A percentile compares a stretch with the other conserved stretches of the same genome.
Evolutionary conservation across 2,888 invertebrate genomes (phyloP).

Genomic region (Rambutsinella grinnellia): DNA sequence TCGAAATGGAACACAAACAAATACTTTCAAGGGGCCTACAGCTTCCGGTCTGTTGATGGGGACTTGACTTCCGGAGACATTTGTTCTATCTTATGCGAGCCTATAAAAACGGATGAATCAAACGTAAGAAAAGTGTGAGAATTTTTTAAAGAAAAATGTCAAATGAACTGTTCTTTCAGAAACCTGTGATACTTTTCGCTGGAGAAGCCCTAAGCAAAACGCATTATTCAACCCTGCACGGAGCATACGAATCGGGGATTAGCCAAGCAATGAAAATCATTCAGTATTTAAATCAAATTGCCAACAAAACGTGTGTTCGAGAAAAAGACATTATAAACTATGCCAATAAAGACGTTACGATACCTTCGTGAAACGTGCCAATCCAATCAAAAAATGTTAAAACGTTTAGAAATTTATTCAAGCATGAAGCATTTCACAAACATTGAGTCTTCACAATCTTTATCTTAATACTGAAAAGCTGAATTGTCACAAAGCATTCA

Average conservation of each 20-base stretch:
- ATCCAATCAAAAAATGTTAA: too few relatives aligned
- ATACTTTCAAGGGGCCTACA: slow-evolving; percentile 75
- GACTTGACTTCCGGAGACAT: slow-evolving; percentile 69
- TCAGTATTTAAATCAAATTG: slow-evolving; percentile 61
- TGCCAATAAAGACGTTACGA: too few relatives aligned
- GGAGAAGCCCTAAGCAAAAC: slow-evolving; percentile 76
- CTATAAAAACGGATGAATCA: slow-evolving; percentile 68
- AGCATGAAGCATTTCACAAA: too few relatives aligned
- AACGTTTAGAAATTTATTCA: too few relatives aligned
- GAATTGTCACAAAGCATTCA: background rate
- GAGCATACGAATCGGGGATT: slow-evolving; percentile 76
- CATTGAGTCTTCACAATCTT: too few relatives aligned
- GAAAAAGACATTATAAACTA: background rate
- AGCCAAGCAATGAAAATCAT: slow-evolving; percentile 72
- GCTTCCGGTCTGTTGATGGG: slow-evolving; percentile 73
- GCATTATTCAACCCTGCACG: slow-evolving; percentile 78
- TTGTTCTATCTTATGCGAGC: slow-evolving; percentile 70
- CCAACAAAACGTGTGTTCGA: too few relatives aligned
- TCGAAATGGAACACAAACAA: slow-evolving; percentile 74
- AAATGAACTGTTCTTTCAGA: slow-evolving; percentile 54
- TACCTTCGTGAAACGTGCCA: too few relatives aligned
- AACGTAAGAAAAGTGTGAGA: background rate
- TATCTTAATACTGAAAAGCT: background rate
- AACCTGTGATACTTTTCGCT: slow-evolving; percentile 74
- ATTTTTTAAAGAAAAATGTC: background rate